Base-by-base conservation (phyloP, 2,797 vertebrate species). In the Lepidocolaptes lacrymiger region DNA sequence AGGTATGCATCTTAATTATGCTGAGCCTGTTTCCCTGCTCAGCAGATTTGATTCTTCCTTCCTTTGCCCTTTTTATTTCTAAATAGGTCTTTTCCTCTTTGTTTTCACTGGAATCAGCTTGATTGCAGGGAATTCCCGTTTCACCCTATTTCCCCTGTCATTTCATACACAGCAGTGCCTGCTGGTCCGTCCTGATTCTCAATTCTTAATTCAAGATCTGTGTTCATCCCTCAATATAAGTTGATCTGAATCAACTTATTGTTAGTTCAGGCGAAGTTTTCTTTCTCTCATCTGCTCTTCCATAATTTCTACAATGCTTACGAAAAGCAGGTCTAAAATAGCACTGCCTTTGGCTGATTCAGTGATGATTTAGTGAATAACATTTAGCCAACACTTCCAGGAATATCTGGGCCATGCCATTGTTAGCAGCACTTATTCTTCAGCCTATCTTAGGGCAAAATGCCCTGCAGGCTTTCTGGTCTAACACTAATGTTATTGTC, bases 301-400 rank as follows among this genome's bases (percentile, higher is more conserved):
- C 36, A 21, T 83, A 71, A 80, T 71, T 93, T 77, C 64, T 92
- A 36, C 3, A 0, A 69, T 54, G 36, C 88, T 89, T 88, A 91
- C 79, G 61, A 92, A 94, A 96, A 61, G 72, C 43, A 37, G 56
- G 78, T 85, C 85, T 91, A 74, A 96, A 96, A 92, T 80, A 92
- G 68, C 56, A 28, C 67, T 95, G 92, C 69, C 75, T 95, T 77
- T 92, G 88, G 68, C 85, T 89, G 75, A 26, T 88, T 71, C 56
- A 34, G 56, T 43, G 64, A 46, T 67, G 82, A 95, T 91, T 96
- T 96, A 78, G 62, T 75, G 55, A 89, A 51, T 32, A 85, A 73
- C n/a, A 61, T 85, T 88, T 49, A 91, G 79, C 58, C 75, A 95
- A 10, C 75, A 32, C 68, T 96, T 96, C 91, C 93, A 95, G 94